Evolutionary conservation across 1,140 invertebrate species (phyloP).

Genomic region (Camponotus vicinus): DNA sequence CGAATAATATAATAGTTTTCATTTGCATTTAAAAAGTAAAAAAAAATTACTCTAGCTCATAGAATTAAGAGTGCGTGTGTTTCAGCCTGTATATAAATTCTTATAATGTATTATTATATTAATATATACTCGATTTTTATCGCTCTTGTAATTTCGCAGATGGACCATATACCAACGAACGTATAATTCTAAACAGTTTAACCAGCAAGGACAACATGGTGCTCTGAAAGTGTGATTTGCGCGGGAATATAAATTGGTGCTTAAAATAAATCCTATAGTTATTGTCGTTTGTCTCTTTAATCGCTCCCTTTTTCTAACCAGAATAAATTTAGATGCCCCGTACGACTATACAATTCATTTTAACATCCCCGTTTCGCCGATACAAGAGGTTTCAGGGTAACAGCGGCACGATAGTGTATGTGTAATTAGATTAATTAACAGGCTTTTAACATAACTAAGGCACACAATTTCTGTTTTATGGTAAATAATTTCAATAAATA

Average conservation of each 20-base stretch:
- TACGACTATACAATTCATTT: neutral
- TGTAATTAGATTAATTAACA: conserved; percentile 12
- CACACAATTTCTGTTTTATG: conserved; percentile 39
- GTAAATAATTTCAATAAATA: conserved; percentile 78
- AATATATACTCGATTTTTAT: conserved; percentile 32
- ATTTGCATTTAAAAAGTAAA: neutral
- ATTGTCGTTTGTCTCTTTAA: neutral
- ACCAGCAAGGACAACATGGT: conserved; percentile 77
- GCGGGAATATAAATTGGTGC: too few species aligned
- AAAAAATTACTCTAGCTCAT: neutral
- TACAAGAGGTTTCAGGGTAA: conserved; percentile 22
- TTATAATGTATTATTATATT: neutral
- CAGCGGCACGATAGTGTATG: neutral
- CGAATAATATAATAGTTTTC: neutral
- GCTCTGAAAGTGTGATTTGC: conserved; percentile 54
- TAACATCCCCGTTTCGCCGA: neutral
- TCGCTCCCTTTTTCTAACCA: neutral
- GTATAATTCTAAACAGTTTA: conserved; percentile 79
- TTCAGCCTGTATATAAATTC: neutral
- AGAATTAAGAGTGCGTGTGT: neutral
- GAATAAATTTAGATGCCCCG: neutral
- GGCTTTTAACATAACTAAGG: conserved; percentile 21
- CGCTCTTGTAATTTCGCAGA: conserved; percentile 74
- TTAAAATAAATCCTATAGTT: neutral
- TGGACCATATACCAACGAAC: conserved; percentile 81